Evolutionary conservation across 2,797 vertebrate genomes (phyloP).

Genomic region (Takifugu ocellatus): DNA sequence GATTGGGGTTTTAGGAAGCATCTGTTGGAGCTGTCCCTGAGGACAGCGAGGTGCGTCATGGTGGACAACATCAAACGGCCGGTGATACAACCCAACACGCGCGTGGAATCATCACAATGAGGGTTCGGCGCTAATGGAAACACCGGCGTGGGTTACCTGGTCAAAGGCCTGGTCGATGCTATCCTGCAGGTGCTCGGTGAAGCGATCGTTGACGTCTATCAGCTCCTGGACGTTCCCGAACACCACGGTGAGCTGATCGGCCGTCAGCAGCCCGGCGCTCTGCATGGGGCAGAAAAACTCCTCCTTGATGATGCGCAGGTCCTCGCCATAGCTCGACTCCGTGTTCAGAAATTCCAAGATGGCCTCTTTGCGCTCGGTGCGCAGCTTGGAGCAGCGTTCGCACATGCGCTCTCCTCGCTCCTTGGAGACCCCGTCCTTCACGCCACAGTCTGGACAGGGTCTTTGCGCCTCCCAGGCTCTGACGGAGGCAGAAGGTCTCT

Average conservation of each 20-base stretch:
- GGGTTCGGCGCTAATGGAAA: not conserved
- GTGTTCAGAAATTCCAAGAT: slow-evolving; percentile 90
- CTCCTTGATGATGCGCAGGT: slow-evolving; percentile 87
- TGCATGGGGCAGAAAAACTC: slow-evolving; percentile 91
- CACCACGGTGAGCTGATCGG: slow-evolving; percentile 84
- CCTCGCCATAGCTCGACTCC: slow-evolving; percentile 86
- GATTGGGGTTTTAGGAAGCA: too few relatives aligned
- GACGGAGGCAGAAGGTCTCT: slow-evolving; percentile 76
- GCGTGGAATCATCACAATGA: too few relatives aligned
- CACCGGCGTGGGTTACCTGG: slow-evolving; percentile 71
- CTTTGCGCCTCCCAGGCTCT: slow-evolving; percentile 84
- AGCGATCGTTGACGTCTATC: slow-evolving; percentile 86
- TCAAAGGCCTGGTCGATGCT: slow-evolving; percentile 86
- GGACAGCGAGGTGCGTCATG: too few relatives aligned
- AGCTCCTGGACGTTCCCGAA: slow-evolving; percentile 90
- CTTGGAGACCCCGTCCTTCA: slow-evolving; percentile 70
- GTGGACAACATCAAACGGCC: too few relatives aligned
- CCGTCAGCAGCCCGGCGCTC: slow-evolving; percentile 81
- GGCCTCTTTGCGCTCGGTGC: slow-evolving; percentile 88
- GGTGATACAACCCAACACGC: too few relatives aligned
- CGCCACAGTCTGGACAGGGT: slow-evolving; percentile 84
- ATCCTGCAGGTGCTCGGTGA: slow-evolving; percentile 87
- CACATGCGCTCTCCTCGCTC: slow-evolving; percentile 82
- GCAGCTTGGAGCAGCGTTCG: slow-evolving; percentile 82
- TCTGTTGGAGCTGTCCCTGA: too few relatives aligned